Conservation (phyloP, 2,888 invertebrate species). For the Seladonia tumulorum region DNA sequence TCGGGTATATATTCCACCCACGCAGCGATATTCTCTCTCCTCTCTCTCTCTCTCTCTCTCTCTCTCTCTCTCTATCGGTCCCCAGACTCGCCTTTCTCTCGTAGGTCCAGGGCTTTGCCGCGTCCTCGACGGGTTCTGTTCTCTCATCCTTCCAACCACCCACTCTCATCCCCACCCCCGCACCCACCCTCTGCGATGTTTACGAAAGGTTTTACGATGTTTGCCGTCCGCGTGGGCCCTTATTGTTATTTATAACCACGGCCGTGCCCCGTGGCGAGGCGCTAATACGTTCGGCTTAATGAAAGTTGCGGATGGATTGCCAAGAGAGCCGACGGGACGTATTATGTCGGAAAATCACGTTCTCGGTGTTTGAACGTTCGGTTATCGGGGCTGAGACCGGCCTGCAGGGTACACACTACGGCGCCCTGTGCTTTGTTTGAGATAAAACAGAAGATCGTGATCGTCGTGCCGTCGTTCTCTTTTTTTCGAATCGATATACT, state of each 20-base stretch:
- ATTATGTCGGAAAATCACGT: slow-evolving; percentile 54
- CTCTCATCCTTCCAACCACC: slow-evolving; percentile 23
- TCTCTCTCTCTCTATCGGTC: slow-evolving; percentile 42
- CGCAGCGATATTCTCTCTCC: slow-evolving; percentile 64
- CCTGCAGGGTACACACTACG: background rate
- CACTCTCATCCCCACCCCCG: background rate
- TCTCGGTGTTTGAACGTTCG: slow-evolving; percentile 49
- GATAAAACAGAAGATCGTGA: slow-evolving; percentile 7
- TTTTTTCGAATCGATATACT: background rate
- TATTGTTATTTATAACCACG: slow-evolving; percentile 76
- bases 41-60: background rate
- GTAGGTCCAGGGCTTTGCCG: slow-evolving; percentile 23
- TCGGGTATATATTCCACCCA: slow-evolving; percentile 65
- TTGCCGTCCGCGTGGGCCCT: slow-evolving; percentile 68
- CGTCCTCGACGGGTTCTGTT: slow-evolving; percentile 20
- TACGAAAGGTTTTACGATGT: slow-evolving; percentile 73
- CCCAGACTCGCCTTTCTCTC: slow-evolving; percentile 25
- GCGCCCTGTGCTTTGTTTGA: slow-evolving; percentile 25
- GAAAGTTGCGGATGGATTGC: slow-evolving; percentile 69
- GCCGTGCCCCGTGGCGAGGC: slow-evolving; percentile 60
- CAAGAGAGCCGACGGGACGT: slow-evolving; percentile 16
- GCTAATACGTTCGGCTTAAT: slow-evolving; percentile 73
- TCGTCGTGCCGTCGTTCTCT: background rate
- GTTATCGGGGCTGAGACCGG: slow-evolving; percentile 11
- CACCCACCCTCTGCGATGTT: slow-evolving; percentile 45